A percentile compares a stretch with the other conserved stretches of the same genome.
phyloP scores from a whole-genome alignment of 2,113 vertebrate species.

The Condylura cristata region DNA sequence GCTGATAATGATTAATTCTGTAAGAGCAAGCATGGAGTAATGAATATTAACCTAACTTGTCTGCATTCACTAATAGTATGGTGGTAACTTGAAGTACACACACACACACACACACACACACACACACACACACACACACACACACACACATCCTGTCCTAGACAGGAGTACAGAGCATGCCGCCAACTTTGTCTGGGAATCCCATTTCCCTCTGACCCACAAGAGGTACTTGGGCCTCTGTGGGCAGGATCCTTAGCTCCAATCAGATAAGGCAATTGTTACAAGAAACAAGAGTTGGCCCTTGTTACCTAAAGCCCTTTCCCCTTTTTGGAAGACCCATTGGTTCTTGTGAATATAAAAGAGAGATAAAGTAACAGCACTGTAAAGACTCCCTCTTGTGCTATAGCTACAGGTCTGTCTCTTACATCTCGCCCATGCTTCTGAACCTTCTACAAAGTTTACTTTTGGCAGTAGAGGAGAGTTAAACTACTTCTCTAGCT shows the following conservation, averaged over 20 bases:
- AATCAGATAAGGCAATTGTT: neutral
- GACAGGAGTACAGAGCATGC: neutral
- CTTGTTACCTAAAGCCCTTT: neutral
- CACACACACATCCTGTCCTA: neutral
- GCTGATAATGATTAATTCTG: conserved; percentile 99
- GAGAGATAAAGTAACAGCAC: neutral
- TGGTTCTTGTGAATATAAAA: neutral
- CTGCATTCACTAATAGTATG: neutral
- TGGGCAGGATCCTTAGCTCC: conserved; percentile 30
- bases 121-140: neutral
- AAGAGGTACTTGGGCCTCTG: neutral
- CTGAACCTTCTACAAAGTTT: neutral
- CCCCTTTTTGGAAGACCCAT: neutral
- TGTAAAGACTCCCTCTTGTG: neutral
- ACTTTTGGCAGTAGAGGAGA: neutral
- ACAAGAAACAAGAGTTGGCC: neutral
- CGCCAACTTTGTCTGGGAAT: conserved; percentile 32
- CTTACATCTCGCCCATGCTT: neutral
- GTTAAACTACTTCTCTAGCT: neutral
- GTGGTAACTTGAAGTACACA: fast-evolving
- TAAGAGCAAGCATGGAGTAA: conserved; percentile 52
- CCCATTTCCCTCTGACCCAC: conserved; percentile 17
- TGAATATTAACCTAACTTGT: neutral
- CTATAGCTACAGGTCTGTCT: neutral
- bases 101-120: too few species aligned